Base-by-base conservation (phyloP, 2,888 invertebrate species). In the Drymonia ruficornis region DNA sequence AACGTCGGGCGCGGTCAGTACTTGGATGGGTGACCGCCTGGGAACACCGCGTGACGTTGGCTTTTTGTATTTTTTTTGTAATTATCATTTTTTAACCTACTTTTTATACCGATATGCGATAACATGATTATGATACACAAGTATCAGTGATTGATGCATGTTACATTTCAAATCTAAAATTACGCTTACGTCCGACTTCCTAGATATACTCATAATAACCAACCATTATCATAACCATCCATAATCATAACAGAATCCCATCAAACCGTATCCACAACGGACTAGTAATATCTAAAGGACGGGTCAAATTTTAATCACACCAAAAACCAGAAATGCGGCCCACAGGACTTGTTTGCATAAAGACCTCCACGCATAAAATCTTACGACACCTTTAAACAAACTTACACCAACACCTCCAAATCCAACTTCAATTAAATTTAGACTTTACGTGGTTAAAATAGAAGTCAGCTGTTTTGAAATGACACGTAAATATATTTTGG, bases 261-360 rank as follows among this genome's bases (percentile, higher is more conserved):
- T 70, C 61, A 65, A 65, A 58, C 59, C 53, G 19, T 46, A 62
- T 62, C 53, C 53, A 38, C 50, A 50, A 28, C 23, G 52, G 70
- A 67, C 58, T 60, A 67, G 71, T 68, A 70, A 75, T 64, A 62
- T 65, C 70, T 67, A 72, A 71, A 76, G 72, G 80, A 78, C 70
- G 86, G 85, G 86, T 87, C 89, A 84, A 86, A 84, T 86, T 90
- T 88, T 86, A 87, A 89, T 88, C 84, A 84, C 74, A 67, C 79
- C 81, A 83, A 87, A 90, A 89, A 89, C 89, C 90, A 81, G 82
- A 84, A 87, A 91, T 81, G 81, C 73, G 76, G 80, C 91, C 91
- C 91, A 67, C 57, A 86, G 89, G 91, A 83, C 80, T 78, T 83
- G 84, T 91, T 91, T 87, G 88, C 90, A 88, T 90, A 88, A 89